A percentile compares a stretch with the other conserved stretches of the same genome.
These are phyloP conservation scores for Athalia rosae DNA, from an alignment of 2,888 invertebrate species.

Conservation along the genomic window DNA sequence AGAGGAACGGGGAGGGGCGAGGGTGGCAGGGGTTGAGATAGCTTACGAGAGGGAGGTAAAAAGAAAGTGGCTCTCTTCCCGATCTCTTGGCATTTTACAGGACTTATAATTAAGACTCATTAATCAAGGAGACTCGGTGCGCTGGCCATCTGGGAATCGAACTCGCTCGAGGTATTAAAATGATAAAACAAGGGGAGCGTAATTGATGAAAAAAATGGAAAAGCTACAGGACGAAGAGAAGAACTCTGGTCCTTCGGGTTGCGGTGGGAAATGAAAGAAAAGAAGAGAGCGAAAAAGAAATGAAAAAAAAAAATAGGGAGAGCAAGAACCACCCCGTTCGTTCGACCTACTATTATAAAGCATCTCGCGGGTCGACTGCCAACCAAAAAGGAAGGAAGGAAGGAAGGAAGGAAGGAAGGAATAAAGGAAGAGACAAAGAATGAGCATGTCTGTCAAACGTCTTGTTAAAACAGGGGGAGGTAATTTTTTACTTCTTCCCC, in stretches of 20 bases:
- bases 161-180: constrained; percentile 46
- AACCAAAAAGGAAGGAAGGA: too few relatives aligned
- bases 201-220: constrained; percentile 46
- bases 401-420: not conserved
- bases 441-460: constrained; percentile 71
- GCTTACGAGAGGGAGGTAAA: constrained; percentile 29
- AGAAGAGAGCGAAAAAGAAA: too few relatives aligned
- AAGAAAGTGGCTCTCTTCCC: constrained; percentile 21
- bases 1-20: not conserved
- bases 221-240: constrained; percentile 28
- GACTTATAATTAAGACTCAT: constrained; percentile 47
- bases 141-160: constrained; percentile 48
- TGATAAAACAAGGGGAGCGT: constrained; percentile 47
- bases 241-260: constrained; percentile 3
- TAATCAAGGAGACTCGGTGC: constrained; percentile 33
- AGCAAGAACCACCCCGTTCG: not conserved
- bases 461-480: constrained; percentile 64
- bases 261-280: not conserved
- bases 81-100: constrained; percentile 38
- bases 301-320: not conserved
- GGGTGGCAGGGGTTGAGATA: too few relatives aligned
- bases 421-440: constrained; percentile 56
- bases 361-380: not conserved
- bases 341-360: constrained; percentile 18
- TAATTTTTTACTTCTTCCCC: constrained; percentile 54